Conservation (phyloP, 2,113 vertebrate species). For the Campylomormyrus tamandua region DNA sequence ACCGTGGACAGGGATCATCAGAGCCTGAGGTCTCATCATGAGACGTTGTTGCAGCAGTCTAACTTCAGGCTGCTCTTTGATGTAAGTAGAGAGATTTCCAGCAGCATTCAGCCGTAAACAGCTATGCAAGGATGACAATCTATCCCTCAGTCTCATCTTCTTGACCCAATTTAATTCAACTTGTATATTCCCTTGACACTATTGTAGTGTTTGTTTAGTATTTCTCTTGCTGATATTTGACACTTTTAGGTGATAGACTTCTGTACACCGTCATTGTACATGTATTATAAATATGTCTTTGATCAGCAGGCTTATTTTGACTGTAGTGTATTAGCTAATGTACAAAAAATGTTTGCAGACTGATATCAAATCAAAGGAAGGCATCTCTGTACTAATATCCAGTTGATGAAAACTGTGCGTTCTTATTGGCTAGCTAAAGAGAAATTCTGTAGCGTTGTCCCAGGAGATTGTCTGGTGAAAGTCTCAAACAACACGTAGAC, state of each 20-base stretch:
- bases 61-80: background rate
- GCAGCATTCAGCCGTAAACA: background rate
- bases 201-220: background rate
- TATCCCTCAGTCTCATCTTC: background rate
- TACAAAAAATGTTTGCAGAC: too few species aligned
- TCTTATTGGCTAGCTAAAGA: background rate
- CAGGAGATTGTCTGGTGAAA: background rate
- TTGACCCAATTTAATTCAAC: background rate
- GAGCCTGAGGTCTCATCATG: background rate
- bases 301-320: background rate
- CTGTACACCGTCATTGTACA: background rate
- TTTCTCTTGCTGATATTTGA: background rate
- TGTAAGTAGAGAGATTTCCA: too few species aligned
- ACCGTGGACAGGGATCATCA: background rate
- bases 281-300: background rate
- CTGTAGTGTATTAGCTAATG: background rate
- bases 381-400: background rate
- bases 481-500: background rate
- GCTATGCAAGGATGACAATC: background rate
- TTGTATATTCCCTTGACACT: background rate
- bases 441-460: background rate
- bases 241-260: background rate
- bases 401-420: background rate
- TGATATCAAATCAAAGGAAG: background rate
- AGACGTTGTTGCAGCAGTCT: background rate